Percentiles rank a stretch among this genome's conserved stretches.
These are phyloP conservation scores for Zaprionus ghesquierei DNA, from an alignment of 1,140 invertebrate species.

Conservation along the genomic window DNA sequence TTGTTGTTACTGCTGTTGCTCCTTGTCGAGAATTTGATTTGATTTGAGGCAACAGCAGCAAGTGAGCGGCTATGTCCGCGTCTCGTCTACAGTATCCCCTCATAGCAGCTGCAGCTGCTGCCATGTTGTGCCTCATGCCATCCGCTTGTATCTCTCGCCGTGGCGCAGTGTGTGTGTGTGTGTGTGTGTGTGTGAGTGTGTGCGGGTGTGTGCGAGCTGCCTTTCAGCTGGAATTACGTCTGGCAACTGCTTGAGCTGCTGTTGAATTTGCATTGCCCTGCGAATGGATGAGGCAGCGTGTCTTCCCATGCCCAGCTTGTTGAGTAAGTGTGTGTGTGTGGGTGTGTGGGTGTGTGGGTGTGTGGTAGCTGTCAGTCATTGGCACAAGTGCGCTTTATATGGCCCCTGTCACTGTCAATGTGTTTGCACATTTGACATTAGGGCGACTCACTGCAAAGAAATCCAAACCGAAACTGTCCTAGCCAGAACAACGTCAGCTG, in stretches of 20 bases:
- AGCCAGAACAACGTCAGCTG: not conserved
- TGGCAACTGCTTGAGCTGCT: slow-evolving; percentile 54
- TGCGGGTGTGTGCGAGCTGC: slow-evolving; percentile 10
- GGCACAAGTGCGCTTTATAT: slow-evolving; percentile 64
- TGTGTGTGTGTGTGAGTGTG: slow-evolving; percentile 26
- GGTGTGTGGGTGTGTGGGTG: slow-evolving; percentile 7
- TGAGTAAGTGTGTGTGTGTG: slow-evolving; percentile 13
- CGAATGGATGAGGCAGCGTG: not conserved
- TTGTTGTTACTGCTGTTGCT: slow-evolving; percentile 26
- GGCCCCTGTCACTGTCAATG: slow-evolving; percentile 39
- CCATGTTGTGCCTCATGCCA: slow-evolving; percentile 21
- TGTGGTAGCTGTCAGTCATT: slow-evolving; percentile 60
- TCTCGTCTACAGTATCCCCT: slow-evolving; percentile 32
- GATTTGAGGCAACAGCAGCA: slow-evolving; percentile 48
- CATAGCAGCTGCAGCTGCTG: not conserved
- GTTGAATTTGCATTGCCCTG: slow-evolving; percentile 61
- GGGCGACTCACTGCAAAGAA: slow-evolving; percentile 30
- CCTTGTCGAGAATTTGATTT: slow-evolving; percentile 72
- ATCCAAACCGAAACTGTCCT: not conserved
- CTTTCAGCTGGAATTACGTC: slow-evolving; percentile 56
- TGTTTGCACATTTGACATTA: slow-evolving; percentile 27
- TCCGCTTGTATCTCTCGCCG: slow-evolving; percentile 23
- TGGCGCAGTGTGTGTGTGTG: not conserved
- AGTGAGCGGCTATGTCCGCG: slow-evolving; percentile 13
- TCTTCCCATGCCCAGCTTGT: not conserved